Percentiles rank a stretch among this genome's conserved stretches.
These are phyloP conservation scores for Xestoiulus laeticollis DNA, from an alignment of 2,888 invertebrate species.

Conservation along the genomic window DNA sequence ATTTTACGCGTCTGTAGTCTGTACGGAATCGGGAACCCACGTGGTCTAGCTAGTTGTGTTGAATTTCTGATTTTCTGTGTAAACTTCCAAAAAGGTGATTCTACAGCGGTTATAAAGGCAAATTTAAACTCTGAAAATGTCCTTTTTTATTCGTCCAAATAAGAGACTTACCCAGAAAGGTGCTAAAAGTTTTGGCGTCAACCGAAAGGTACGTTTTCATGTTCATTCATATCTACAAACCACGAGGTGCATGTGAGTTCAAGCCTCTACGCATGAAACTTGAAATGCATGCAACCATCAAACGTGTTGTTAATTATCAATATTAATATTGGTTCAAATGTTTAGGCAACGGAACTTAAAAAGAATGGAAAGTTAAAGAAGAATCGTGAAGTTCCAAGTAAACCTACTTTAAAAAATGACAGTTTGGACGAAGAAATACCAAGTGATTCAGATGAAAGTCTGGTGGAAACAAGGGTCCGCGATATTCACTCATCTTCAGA, in stretches of 20 bases:
- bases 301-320: too few relatives aligned
- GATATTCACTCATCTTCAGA: slow-evolving; percentile 58
- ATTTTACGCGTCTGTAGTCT: too few relatives aligned
- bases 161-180: not conserved
- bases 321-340: not conserved
- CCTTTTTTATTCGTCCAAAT: not conserved
- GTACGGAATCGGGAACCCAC: too few relatives aligned
- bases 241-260: not conserved
- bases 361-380: not conserved
- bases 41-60: too few relatives aligned
- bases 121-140: not conserved
- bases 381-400: not conserved
- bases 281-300: not conserved
- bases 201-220: not conserved
- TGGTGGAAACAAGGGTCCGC: slow-evolving; percentile 69
- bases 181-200: not conserved
- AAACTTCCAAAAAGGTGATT: too few relatives aligned
- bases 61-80: too few relatives aligned
- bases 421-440: slow-evolving; percentile 49
- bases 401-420: not conserved
- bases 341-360: not conserved
- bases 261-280: not conserved
- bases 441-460: slow-evolving; percentile 49
- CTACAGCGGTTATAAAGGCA: too few relatives aligned
- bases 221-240: not conserved